Evolutionary conservation across 2,113 vertebrate genomes (phyloP).

Genomic region (Osmerus eperlanus): DNA sequence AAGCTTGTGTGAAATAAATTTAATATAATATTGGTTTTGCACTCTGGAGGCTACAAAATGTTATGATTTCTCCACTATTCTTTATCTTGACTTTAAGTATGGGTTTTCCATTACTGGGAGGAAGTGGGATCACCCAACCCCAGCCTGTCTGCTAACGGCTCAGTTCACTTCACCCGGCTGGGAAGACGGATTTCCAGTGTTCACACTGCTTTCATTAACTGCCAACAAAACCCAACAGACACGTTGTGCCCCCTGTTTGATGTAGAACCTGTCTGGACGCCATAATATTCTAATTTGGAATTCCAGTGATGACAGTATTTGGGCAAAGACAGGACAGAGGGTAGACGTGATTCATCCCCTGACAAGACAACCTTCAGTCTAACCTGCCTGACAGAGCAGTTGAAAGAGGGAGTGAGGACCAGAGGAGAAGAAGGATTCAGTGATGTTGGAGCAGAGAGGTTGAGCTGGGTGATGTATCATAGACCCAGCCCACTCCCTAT

Average conservation of each 20-base stretch:
- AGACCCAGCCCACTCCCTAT: slow-evolving; percentile 31
- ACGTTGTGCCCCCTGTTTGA: slow-evolving; percentile 34
- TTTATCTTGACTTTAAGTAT: slow-evolving; percentile 47
- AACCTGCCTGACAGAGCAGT: background rate
- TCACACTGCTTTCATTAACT: slow-evolving; percentile 28
- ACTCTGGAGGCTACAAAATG: slow-evolving; percentile 35
- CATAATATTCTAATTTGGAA: slow-evolving; percentile 28
- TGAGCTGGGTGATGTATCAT: background rate
- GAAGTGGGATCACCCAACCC: slow-evolving; percentile 45
- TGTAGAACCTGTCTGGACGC: slow-evolving; percentile 28
- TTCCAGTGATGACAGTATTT: slow-evolving; percentile 11
- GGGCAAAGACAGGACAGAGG: slow-evolving; percentile 14
- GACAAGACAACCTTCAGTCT: background rate
- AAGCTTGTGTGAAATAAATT: slow-evolving; percentile 20
- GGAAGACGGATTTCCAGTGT: slow-evolving; percentile 43
- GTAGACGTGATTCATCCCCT: slow-evolving; percentile 10
- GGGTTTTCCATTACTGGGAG: slow-evolving; percentile 51
- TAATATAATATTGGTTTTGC: slow-evolving; percentile 18
- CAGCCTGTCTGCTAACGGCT: slow-evolving; percentile 45
- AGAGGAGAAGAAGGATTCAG: background rate
- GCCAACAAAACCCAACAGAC: slow-evolving; percentile 30
- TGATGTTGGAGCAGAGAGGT: background rate
- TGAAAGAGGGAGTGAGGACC: background rate
- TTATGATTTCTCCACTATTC: slow-evolving; percentile 33
- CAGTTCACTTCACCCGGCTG: slow-evolving; percentile 33